Evolutionary conservation across 1,140 invertebrate genomes (phyloP), one percentile per base, ranked within the genome.

Genomic region (Hylaeus volcanicus): DNA sequence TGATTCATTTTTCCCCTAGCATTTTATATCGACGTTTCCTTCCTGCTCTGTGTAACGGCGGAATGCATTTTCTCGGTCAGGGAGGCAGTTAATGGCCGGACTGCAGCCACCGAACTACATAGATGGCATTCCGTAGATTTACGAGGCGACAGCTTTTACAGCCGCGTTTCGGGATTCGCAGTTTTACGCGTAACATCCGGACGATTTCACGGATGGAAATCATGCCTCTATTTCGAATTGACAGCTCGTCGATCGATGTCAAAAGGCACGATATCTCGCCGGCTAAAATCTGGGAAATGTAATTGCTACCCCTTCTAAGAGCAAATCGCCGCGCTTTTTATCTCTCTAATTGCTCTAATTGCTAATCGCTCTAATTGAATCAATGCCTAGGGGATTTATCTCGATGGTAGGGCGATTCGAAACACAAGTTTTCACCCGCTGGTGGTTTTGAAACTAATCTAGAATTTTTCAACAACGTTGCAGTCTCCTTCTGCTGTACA

Each of bases 91-190:
- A 85, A 83, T 84, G 65, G 69, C 66, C 26, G 26, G 11, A 51
- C 48, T 75, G 56, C 60, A 61, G 69, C 60, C 83, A 61, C 14
- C 69, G 51, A 48, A 65, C 45, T 56, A 26, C 45, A 14, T 68
- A 58, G 63, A 84, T 51, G 61, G 65, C 81, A 80, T 80, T 14
- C 39, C 70, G 77, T 26, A 68, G 87, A 90, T 87, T 90, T 89
- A 89, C 79, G 86, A 75, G 75, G 81, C 81, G 79, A 71, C 78
- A 79, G 77, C 78, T 84, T 84, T 85, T 85, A 76, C 68, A 43
- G 43, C 56, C n/a, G 69, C 83, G 77, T 87, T 88, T 79, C 79
- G 81, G 81, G 84, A 86, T 88, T 88, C 79, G 71, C 63, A 88
- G 83, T 88, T 89, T 85, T 84, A 81, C 76, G 74, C 74, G 43